Evolutionary conservation across 2,797 vertebrate genomes (phyloP).

Genomic region (Austrolebias charrua): DNA sequence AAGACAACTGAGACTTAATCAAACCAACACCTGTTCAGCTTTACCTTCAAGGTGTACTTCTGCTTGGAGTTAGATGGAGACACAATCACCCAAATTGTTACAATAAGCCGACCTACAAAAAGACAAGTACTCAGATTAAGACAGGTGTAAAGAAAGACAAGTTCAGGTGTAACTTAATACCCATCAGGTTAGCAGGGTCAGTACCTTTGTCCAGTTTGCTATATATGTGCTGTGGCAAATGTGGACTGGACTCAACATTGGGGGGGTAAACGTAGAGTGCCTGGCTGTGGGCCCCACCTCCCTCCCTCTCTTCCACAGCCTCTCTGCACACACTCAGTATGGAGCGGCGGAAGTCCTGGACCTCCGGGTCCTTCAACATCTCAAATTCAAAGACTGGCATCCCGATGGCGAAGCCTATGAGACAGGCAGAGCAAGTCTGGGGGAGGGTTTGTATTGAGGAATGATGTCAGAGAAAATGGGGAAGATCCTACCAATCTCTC

Average conservation of each 20-base stretch:
- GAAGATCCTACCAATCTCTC: conserved; percentile 77
- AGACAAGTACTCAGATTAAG: background rate
- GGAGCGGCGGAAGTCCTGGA: conserved; percentile 77
- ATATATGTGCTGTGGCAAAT: conserved; percentile 81
- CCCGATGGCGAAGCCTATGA: conserved; percentile 67
- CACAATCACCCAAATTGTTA: conserved; percentile 85
- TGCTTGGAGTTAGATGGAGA: conserved; percentile 84
- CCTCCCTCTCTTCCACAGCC: conserved; percentile 77
- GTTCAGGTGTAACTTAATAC: background rate
- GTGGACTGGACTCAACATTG: conserved; percentile 78
- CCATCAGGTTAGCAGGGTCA: background rate
- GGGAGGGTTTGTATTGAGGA: background rate
- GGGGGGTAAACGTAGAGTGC: conserved; percentile 83
- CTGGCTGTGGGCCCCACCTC: conserved; percentile 78
- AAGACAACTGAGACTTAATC: background rate
- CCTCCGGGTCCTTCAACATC: conserved; percentile 75
- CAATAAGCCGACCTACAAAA: conserved; percentile 77
- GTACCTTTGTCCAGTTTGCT: conserved; percentile 74
- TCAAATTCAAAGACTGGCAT: conserved; percentile 81
- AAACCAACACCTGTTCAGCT: background rate
- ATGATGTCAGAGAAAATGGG: background rate
- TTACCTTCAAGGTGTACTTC: conserved; percentile 80
- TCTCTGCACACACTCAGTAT: conserved; percentile 77
- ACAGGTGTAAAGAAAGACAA: conserved; percentile 1
- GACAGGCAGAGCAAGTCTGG: background rate